Conservation (phyloP, 2,888 invertebrate species). For the Lordiphosa fenestrarum region DNA sequence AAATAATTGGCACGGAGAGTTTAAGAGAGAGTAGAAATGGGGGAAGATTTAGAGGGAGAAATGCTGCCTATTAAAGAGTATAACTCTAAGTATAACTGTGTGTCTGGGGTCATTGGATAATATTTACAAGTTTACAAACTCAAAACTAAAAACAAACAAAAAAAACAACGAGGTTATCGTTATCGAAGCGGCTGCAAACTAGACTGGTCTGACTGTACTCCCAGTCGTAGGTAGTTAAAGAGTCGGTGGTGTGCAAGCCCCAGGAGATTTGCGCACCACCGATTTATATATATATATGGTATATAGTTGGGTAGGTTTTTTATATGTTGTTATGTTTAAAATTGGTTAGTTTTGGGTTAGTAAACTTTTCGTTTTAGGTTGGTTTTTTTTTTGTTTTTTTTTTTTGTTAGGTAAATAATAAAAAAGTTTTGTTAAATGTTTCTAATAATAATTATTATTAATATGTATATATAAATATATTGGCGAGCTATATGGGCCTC, state of each 20-base stretch:
- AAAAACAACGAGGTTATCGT: constrained; percentile 38
- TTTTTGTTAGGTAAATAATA: constrained; percentile 63
- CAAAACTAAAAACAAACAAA: constrained; percentile 46
- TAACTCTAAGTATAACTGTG: constrained; percentile 11
- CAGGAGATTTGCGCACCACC: neutral
- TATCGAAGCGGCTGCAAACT: neutral
- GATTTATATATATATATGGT: constrained; percentile 34
- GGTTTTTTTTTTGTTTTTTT: constrained; percentile 36
- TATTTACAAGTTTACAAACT: constrained; percentile 74
- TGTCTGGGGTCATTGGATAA: constrained; percentile 15
- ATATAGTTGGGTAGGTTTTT: constrained; percentile 8
- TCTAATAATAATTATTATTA: constrained; percentile 68
- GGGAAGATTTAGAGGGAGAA: constrained; percentile 14
- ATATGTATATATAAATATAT: constrained; percentile 65
- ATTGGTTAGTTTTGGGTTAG: constrained; percentile 75
- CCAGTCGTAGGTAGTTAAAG: too few relatives aligned
- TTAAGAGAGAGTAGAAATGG: constrained; percentile 28
- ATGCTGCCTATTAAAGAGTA: constrained; percentile 10
- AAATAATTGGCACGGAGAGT: constrained; percentile 63
- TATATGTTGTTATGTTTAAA: constrained; percentile 56
- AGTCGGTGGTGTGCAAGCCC: too few relatives aligned
- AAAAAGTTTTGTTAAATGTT: constrained; percentile 68
- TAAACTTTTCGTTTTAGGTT: constrained; percentile 58
- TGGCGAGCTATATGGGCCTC: constrained; percentile 82
- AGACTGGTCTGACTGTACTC: constrained; percentile 40